phyloP scores from a whole-genome alignment of 2,888 invertebrate genomes.

The Ochlodes sylvanus region DNA sequence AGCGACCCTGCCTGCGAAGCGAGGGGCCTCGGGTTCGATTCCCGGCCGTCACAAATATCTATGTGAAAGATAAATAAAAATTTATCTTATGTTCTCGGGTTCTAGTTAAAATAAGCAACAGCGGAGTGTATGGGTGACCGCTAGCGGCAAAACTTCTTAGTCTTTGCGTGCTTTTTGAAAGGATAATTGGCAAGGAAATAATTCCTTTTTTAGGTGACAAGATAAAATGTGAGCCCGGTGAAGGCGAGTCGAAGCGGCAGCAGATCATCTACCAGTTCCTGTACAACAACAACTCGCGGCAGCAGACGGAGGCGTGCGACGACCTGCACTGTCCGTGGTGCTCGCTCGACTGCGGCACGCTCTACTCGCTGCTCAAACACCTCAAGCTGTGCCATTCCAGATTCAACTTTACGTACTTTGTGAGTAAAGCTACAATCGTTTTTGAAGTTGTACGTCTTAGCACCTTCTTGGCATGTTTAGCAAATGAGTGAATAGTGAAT shows the following conservation, averaged over 20 bases:
- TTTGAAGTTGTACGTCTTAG: too few species aligned
- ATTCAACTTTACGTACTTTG: slow-evolving; percentile 96
- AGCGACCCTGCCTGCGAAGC: too few species aligned
- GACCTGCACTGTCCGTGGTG: slow-evolving; percentile 99
- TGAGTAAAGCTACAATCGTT: slow-evolving; percentile 72
- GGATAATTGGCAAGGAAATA: neutral
- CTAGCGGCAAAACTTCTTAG: too few species aligned
- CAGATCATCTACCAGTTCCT: slow-evolving; percentile 98
- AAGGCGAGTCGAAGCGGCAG: slow-evolving; percentile 78
- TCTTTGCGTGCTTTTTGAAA: too few species aligned
- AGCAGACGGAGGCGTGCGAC: slow-evolving; percentile 97
- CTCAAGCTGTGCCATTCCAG: slow-evolving; percentile 96
- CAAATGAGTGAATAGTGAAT: too few species aligned
- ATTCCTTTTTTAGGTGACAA: slow-evolving; percentile 59
- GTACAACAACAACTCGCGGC: slow-evolving; percentile 97
- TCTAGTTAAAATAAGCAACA: too few species aligned
- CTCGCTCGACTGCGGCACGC: slow-evolving; percentile 93
- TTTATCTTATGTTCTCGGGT: too few species aligned
- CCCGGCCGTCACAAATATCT: too few species aligned
- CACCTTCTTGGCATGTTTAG: too few species aligned
- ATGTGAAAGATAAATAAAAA: too few species aligned
- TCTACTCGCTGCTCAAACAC: slow-evolving; percentile 96
- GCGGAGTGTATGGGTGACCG: too few species aligned
- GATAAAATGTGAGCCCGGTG: slow-evolving; percentile 55
- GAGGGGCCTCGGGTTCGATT: too few species aligned